A percentile compares a stretch with the other conserved stretches of the same genome.
Evolutionary conservation across 1,140 invertebrate genomes (phyloP).

Genomic region (Daktulosphaira vitifoliae): DNA sequence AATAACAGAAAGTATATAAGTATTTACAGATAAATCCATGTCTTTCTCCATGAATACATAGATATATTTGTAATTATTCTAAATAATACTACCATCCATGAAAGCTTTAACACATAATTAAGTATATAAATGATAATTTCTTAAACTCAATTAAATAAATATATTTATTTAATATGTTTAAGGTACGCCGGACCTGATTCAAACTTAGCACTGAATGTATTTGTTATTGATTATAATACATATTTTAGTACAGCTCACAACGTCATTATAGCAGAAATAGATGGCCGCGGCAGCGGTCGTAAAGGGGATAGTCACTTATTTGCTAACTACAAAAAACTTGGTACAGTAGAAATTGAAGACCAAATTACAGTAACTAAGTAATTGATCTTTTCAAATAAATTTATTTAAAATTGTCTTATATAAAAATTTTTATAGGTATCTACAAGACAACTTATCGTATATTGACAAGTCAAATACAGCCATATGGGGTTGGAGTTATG

Average conservation of each 20-base stretch:
- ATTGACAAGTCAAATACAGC: slow-evolving; percentile 58
- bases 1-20: no score
- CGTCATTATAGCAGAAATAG: slow-evolving; percentile 78
- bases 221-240: slow-evolving; percentile 65
- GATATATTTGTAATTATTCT: no score
- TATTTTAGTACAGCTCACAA: slow-evolving; percentile 75
- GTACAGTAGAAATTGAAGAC: slow-evolving; percentile 79
- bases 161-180: no score
- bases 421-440: slow-evolving; percentile 44
- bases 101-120: no score
- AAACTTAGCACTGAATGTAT: slow-evolving; percentile 67
- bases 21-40: no score
- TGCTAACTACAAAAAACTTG: slow-evolving; percentile 72
- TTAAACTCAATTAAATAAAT: no score
- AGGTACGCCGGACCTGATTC: slow-evolving; percentile 82
- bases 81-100: no score
- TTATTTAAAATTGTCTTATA: no score
- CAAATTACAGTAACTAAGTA: slow-evolving; percentile 73
- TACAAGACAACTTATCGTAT: slow-evolving; percentile 48
- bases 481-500: slow-evolving; percentile 86
- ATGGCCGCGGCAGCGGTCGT: slow-evolving; percentile 78
- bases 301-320: slow-evolving; percentile 76
- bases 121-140: no score
- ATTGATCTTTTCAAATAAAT: no score
- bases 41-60: no score